Conservation (phyloP, 2,888 invertebrate species). For the Silvanus unidentatus region DNA sequence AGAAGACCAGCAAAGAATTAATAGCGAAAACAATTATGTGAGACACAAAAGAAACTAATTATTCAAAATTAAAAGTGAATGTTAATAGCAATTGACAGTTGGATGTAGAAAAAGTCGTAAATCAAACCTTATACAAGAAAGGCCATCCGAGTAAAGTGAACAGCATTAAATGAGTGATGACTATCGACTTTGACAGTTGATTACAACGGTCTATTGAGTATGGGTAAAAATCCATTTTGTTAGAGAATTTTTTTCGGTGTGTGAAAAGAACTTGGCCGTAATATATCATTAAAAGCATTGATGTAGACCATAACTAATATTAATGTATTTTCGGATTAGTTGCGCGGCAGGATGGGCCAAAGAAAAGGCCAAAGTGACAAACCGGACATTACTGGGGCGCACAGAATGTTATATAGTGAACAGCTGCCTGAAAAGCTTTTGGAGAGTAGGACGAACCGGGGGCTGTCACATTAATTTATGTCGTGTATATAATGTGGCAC, state of each 20-base stretch:
- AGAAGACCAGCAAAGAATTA: too few relatives aligned
- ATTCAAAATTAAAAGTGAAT: too few relatives aligned
- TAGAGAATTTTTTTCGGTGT: slow-evolving; percentile 24
- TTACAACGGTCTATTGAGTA: slow-evolving; percentile 39
- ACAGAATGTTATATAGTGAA: slow-evolving; percentile 15
- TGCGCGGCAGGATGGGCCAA: slow-evolving; percentile 34
- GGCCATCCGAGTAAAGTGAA: too few relatives aligned
- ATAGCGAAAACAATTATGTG: too few relatives aligned
- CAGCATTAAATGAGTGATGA: slow-evolving; percentile 30
- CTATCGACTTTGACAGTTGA: slow-evolving; percentile 39
- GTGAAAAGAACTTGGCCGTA: slow-evolving; percentile 23
- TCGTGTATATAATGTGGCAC: slow-evolving; percentile 15
- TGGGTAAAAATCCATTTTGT: slow-evolving; percentile 31
- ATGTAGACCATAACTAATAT: slow-evolving; percentile 45
- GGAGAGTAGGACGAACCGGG: slow-evolving; percentile 24
- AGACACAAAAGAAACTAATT: too few relatives aligned
- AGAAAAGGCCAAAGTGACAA: slow-evolving; percentile 36
- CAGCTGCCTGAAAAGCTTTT: slow-evolving; percentile 22
- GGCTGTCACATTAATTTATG: slow-evolving; percentile 34
- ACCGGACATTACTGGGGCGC: slow-evolving; percentile 38
- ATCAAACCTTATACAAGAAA: too few relatives aligned
- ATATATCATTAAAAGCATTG: slow-evolving; percentile 42
- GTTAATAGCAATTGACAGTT: too few relatives aligned
- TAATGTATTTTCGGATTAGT: slow-evolving; percentile 45
- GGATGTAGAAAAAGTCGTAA: too few relatives aligned